Conservation (phyloP, 2,888 invertebrate genomes). For the Yponomeuta plumbellus region DNA sequence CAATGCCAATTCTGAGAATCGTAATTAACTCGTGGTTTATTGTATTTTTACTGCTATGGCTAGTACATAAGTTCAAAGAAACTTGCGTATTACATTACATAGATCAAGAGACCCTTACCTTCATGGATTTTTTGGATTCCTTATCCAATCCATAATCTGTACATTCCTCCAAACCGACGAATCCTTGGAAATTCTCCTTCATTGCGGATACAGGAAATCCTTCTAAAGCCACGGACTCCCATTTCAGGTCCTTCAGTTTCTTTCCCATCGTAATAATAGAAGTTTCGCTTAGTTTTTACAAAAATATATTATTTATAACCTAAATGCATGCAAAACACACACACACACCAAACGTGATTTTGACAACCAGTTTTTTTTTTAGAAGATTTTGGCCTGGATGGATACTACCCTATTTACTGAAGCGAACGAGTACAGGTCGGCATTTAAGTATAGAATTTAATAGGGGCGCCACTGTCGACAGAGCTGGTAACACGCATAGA, state of each 20-base stretch:
- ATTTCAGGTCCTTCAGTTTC: slow-evolving; percentile 60
- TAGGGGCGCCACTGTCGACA: too few relatives aligned
- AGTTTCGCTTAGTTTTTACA: background rate
- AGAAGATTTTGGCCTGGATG: too few relatives aligned
- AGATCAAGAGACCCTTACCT: slow-evolving; percentile 35
- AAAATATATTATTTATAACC: slow-evolving; percentile 13
- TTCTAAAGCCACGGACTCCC: slow-evolving; percentile 81
- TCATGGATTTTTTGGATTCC: slow-evolving; percentile 49
- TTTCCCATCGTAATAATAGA: slow-evolving; percentile 44
- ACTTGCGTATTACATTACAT: too few relatives aligned
- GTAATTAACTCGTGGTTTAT: too few relatives aligned
- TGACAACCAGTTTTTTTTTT: too few relatives aligned
- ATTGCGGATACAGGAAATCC: slow-evolving; percentile 58
- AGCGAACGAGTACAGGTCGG: too few relatives aligned
- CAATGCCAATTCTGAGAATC: too few relatives aligned
- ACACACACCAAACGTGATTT: background rate
- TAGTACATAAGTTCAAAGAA: too few relatives aligned
- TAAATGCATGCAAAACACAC: slow-evolving; percentile 7
- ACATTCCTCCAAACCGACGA: slow-evolving; percentile 87
- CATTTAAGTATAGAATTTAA: too few relatives aligned
- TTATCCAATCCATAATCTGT: slow-evolving; percentile 79
- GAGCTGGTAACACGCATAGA: too few relatives aligned
- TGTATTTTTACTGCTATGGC: too few relatives aligned
- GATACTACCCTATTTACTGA: too few relatives aligned
- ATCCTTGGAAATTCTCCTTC: slow-evolving; percentile 75